Evolutionary conservation across 2,797 vertebrate species (phyloP).

Genomic region (Chrysocyon brachyurus): DNA sequence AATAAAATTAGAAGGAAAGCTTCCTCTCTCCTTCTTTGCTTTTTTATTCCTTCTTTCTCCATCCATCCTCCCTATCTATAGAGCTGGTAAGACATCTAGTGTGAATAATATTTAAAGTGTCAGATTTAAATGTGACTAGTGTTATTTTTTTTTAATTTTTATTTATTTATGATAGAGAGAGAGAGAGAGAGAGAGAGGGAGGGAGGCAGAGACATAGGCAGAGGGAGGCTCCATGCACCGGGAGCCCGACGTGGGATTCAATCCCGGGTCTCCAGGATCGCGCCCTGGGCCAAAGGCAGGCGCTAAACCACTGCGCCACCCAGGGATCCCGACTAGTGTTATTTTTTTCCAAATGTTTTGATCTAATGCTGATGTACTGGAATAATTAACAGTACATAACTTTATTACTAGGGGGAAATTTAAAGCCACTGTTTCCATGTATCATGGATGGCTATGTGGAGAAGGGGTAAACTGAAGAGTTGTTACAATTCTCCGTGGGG

Average conservation of each 20-base stretch:
- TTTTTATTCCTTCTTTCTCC: not conserved
- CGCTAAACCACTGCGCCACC: no score
- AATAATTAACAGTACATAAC: not conserved
- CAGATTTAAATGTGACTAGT: not conserved
- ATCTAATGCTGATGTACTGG: not conserved
- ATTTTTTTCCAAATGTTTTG: not conserved
- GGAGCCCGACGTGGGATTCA: no score
- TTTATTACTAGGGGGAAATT: not conserved
- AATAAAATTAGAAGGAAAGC: not conserved
- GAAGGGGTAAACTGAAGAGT: not conserved
- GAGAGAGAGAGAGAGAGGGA: no score
- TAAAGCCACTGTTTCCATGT: not conserved
- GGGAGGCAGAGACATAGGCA: no score
- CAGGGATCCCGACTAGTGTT: not conserved
- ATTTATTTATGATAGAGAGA: no score
- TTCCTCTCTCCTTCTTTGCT: not conserved
- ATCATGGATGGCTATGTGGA: not conserved
- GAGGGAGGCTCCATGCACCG: no score
- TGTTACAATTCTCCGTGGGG: not conserved
- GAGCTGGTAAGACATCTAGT: not conserved
- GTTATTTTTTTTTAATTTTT: not conserved
- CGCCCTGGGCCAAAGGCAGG: no score
- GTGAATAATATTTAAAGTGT: not conserved
- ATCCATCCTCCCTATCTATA: not conserved
- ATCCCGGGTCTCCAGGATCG: no score